Evolutionary conservation across 2,888 invertebrate species (phyloP).

Genomic region (Omphaloscelis lunosa): DNA sequence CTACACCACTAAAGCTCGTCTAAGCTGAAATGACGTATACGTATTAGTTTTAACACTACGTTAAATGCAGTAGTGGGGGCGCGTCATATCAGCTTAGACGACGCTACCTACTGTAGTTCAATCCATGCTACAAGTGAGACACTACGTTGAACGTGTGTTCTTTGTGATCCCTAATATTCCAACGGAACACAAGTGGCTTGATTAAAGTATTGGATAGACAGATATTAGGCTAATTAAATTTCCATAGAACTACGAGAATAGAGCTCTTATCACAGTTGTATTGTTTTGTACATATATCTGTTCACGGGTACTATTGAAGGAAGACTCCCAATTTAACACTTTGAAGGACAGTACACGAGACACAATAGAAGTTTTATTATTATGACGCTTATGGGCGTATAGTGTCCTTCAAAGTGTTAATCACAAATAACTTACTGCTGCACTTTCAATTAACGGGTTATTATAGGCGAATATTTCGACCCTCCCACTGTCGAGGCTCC

Average conservation of each 20-base stretch:
- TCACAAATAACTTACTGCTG: background rate
- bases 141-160: background rate
- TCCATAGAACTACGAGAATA: background rate
- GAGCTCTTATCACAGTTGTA: background rate
- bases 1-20: background rate
- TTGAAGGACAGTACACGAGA: too few relatives aligned
- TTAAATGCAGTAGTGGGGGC: too few relatives aligned
- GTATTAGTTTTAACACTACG: too few relatives aligned
- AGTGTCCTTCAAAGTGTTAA: too few relatives aligned
- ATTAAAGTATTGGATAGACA: too few relatives aligned
- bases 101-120: too few relatives aligned
- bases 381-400: too few relatives aligned
- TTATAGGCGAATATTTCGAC: background rate
- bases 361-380: too few relatives aligned
- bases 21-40: too few relatives aligned
- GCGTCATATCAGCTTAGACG: too few relatives aligned
- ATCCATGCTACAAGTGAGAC: background rate
- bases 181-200: background rate
- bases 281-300: background rate
- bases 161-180: background rate
- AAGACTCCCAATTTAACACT: background rate
- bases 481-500: background rate
- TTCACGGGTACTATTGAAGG: background rate
- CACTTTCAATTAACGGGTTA: background rate
- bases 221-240: background rate